phyloP scores from a whole-genome alignment of 2,113 vertebrate genomes.

The Spea multiplicata region DNA sequence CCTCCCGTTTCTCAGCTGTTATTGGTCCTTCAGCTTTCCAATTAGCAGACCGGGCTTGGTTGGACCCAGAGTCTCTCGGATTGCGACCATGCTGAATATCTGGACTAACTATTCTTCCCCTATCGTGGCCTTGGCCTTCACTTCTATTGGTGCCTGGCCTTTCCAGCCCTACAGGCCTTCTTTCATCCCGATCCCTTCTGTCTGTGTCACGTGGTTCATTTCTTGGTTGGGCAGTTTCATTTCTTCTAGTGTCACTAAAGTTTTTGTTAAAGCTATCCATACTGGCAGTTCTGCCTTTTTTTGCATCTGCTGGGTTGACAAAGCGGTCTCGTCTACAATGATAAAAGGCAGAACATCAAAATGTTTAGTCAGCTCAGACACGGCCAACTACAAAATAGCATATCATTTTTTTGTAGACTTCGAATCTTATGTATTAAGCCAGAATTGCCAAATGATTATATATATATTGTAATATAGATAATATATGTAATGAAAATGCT shows the following conservation, averaged over 20 bases:
- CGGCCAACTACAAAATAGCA: no score
- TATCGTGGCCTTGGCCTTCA: constrained; percentile 41
- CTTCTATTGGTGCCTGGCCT: constrained; percentile 61
- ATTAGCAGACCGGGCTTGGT: constrained; percentile 62
- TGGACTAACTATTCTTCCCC: constrained; percentile 59
- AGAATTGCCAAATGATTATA: no score
- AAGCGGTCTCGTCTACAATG: constrained; percentile 81
- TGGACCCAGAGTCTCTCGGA: constrained; percentile 76
- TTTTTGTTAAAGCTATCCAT: constrained; percentile 89
- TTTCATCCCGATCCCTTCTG: constrained; percentile 79
- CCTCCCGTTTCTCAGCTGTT: constrained; percentile 78
- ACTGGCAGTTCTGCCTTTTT: constrained; percentile 80
- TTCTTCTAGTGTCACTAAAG: constrained; percentile 81
- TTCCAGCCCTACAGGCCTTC: constrained; percentile 81
- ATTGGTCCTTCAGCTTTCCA: constrained; percentile 85
- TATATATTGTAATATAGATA: no score
- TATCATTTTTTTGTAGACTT: no score
- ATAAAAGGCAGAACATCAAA: not conserved
- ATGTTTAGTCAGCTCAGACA: no score
- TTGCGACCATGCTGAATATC: constrained; percentile 77
- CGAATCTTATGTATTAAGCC: no score
- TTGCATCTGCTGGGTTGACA: constrained; percentile 81
- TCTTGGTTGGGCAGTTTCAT: constrained; percentile 73
- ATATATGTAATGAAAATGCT: no score
- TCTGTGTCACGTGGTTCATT: constrained; percentile 82